Evolutionary conservation across 2,888 invertebrate genomes (phyloP).

Genomic region (Thymelicus lineola): DNA sequence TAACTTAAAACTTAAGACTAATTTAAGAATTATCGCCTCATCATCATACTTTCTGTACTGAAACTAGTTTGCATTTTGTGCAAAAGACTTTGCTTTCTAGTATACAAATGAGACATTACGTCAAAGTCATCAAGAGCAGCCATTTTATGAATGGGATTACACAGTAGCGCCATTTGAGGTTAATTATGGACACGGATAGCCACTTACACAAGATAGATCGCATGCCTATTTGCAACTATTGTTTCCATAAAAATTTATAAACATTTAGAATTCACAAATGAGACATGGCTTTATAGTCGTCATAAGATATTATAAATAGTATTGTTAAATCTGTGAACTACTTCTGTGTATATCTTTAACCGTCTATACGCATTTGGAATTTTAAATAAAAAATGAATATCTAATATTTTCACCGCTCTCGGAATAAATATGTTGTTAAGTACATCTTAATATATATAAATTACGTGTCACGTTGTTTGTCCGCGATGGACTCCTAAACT

Average conservation of each 20-base stretch:
- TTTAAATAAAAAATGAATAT: constrained; percentile 1
- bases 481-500: too few relatives aligned
- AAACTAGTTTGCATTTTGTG: not conserved
- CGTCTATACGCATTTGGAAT: not conserved
- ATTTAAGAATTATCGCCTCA: not conserved
- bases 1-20: too few relatives aligned
- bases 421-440: constrained; percentile 21
- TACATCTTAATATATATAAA: too few relatives aligned
- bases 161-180: not conserved
- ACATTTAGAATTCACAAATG: too few relatives aligned
- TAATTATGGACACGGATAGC: not conserved
- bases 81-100: not conserved
- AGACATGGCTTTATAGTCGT: too few relatives aligned
- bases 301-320: too few relatives aligned
- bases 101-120: too few relatives aligned
- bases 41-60: not conserved
- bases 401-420: constrained; percentile 4
- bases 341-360: too few relatives aligned
- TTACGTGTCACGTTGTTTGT: too few relatives aligned
- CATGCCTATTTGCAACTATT: not conserved
- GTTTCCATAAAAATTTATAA: too few relatives aligned
- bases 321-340: too few relatives aligned
- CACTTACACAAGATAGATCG: not conserved
- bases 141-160: not conserved
- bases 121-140: not conserved